Evolutionary conservation across 2,888 invertebrate species (phyloP).

Genomic region (Melinaea menophilus): DNA sequence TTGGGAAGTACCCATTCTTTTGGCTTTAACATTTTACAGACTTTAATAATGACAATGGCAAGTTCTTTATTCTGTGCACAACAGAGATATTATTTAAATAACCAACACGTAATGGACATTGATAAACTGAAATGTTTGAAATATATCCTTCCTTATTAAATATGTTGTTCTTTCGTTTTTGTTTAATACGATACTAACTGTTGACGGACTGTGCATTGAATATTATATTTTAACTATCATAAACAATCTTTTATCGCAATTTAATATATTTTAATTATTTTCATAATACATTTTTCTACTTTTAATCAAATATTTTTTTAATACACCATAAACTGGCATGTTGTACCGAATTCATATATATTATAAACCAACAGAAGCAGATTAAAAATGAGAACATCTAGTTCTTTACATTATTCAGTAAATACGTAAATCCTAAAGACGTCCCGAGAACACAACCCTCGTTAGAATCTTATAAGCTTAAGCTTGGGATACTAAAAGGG

Average conservation of each 20-base stretch:
- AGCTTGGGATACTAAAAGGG: too few relatives aligned
- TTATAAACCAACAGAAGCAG: too few relatives aligned
- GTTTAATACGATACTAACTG: too few relatives aligned
- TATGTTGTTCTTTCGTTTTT: too few relatives aligned
- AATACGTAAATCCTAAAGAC: slow-evolving; percentile 14
- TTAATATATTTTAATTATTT: slow-evolving; percentile 23
- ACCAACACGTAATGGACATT: too few relatives aligned
- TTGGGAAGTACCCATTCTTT: neutral
- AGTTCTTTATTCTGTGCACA: neutral
- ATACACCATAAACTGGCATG: too few relatives aligned
- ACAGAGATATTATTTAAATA: neutral
- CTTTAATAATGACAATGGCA: neutral
- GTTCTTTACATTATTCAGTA: slow-evolving; percentile 11
- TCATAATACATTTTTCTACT: too few relatives aligned
- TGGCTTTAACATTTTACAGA: neutral
- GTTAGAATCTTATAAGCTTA: slow-evolving; percentile 22
- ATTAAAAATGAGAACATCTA: neutral
- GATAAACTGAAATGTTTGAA: too few relatives aligned
- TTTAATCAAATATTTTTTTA: too few relatives aligned
- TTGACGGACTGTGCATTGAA: neutral
- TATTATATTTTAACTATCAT: slow-evolving; percentile 34
- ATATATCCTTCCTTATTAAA: too few relatives aligned
- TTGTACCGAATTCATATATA: too few relatives aligned
- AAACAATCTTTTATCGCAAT: slow-evolving; percentile 53
- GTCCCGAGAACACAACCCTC: slow-evolving; percentile 19